Base-by-base conservation (phyloP, 2,888 invertebrate genomes). In the Zygothrica quintamaculata region DNA sequence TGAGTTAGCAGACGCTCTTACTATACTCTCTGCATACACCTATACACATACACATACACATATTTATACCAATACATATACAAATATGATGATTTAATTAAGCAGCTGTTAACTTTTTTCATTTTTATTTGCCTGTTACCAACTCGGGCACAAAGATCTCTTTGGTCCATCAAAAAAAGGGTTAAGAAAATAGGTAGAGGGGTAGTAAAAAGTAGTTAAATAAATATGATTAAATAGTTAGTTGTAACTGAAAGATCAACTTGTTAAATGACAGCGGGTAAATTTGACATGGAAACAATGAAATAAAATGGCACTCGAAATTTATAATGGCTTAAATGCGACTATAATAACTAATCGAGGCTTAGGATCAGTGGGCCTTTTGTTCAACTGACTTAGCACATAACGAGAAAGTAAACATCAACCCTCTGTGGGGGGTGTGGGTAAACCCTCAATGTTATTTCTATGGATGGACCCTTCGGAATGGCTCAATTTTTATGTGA, bases 401-500 rank as follows among this genome's bases (percentile, higher is more conserved):
- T 37, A 37, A 8, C 48, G 9, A 37, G 22, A 42, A 52, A 12
- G 25, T 7, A 50, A 60, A 48, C 58, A 56, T 53, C 61, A 56
- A 53, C 65, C 74, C 51, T 44, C 50, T 37, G 31, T 9, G 13
- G 36, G 12, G 8, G 15, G 7, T 11, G 3, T 6, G 11, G n/a
- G 15, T 13, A 6, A 15, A 7, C 43, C 43, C 16, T 13, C n/a
- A n/a, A n/a, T n/a, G n/a, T n/a, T 1, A 29, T 3, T 12, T 12
- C n/a, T 11, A 11, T 12, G 16, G 8, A 65, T 44, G 60, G 57
- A 64, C 84, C 71, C 78, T 62, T 66, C 75, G 79, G 76, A 85
- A 85, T 75, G 82, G 80, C 84, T 80, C 82, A 82, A 82, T 85
- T 81, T 80, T 84, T 75, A 77, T 86, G 87, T 65, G 84, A 86